These are phyloP conservation scores for Pterois miles DNA, from an alignment of 2,797 vertebrate species.

Conservation along the genomic window DNA sequence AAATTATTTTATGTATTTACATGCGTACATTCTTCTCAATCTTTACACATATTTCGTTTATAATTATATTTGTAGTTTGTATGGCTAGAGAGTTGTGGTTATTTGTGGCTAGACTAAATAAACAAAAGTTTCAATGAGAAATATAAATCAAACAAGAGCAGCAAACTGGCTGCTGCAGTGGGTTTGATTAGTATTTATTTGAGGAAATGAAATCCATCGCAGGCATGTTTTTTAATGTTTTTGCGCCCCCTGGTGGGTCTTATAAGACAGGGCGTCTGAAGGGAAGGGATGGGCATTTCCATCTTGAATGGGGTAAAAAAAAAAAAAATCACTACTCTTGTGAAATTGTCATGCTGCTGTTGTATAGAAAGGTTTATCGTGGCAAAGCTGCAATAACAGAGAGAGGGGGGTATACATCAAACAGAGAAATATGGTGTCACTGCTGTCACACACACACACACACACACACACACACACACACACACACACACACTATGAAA, in stretches of 20 bases:
- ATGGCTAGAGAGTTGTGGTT: background rate
- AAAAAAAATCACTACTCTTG: background rate
- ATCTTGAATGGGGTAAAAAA: background rate
- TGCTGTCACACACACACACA: background rate
- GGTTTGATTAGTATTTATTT: background rate
- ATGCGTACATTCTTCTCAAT: background rate
- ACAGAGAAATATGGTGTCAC: background rate
- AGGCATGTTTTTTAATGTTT: constrained; percentile 33
- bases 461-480: constrained; percentile 7
- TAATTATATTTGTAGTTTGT: no score
- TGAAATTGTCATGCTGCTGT: constrained; percentile 7
- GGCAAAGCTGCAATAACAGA: background rate
- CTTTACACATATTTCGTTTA: background rate
- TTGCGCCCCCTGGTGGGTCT: constrained; percentile 64
- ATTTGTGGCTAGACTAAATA: background rate
- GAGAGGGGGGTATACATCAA: background rate
- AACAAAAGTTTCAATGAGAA: background rate
- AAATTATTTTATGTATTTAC: background rate
- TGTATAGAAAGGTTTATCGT: constrained; percentile 17
- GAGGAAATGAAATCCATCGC: background rate
- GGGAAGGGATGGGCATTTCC: background rate
- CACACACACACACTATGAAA: constrained; percentile 10
- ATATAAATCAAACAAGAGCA: background rate
- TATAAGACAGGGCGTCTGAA: background rate
- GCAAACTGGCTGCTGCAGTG: background rate